Base-by-base conservation (phyloP, 2,113 vertebrate genomes). In the Clinocottus analis region DNA sequence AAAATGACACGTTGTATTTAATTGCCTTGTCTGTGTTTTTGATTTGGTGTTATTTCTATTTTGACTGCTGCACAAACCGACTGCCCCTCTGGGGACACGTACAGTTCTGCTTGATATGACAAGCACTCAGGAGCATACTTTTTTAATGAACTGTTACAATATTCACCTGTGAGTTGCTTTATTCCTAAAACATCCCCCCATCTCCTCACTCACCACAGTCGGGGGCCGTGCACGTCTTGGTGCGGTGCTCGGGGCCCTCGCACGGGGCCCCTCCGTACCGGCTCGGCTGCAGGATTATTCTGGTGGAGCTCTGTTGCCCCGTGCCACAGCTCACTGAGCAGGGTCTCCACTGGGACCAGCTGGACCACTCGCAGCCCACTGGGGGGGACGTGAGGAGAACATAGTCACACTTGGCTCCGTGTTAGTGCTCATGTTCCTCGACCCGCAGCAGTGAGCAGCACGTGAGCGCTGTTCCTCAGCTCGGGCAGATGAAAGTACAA, bases 311-410 rank as follows among this genome's bases (percentile, higher is more conserved):
- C 58, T 81, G 94, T 29, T 69, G 79, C 0, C 95, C 95, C 0
- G 58, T 43, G 10, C 96, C 95, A 23, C 96, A 96, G 8, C 90
- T 94, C 14, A 86, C 91, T 0, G 95, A 95, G 85, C 96, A 96
- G 0, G 89, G 75, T 12, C 89, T 91, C 95, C 96, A 97, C 7
- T 78, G 71, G 0, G 94, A 93, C 96, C 96, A 96, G 59, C 77
- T 83, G 2, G 93, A 93, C 96, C 95, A 96, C 76, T 87, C 74
- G 65, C 95, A 97, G 85, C 95, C 93, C 68, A 93, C 94, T 94
- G 25, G 1, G 77, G 56, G 56, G 25, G 19, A 62, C 2, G 3
- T 33, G 14, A 68, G 56, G 23, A 27, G 13, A 71, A 51, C 0
- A 65, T 33, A 7, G 45, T 19, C 21, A 49, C 1, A 0, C 5